Percentiles rank a stretch among this genome's conserved stretches.
Evolutionary conservation across 1,140 invertebrate species (phyloP).

Genomic region (Helicoverpa armigera): DNA sequence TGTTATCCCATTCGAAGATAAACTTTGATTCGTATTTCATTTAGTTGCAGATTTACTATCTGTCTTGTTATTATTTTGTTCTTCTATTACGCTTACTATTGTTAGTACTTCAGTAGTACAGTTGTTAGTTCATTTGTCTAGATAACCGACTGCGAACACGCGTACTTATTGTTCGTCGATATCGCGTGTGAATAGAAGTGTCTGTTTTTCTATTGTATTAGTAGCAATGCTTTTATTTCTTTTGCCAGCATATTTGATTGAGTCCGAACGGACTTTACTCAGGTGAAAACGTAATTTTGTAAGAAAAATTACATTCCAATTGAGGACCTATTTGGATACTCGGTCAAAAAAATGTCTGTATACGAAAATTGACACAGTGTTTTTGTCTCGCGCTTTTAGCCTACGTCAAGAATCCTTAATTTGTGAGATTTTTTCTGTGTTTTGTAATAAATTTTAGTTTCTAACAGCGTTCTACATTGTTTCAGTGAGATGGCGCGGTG

Average conservation of each 20-base stretch:
- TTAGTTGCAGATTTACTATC: constrained; percentile 28
- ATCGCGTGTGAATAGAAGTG: not conserved
- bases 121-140: constrained; percentile 14
- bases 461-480: constrained; percentile 54
- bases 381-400: too few species aligned
- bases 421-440: too few species aligned
- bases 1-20: not conserved
- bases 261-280: not conserved
- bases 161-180: constrained; percentile 16
- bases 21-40: constrained; percentile 15
- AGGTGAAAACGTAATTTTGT: not conserved
- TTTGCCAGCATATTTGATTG: not conserved
- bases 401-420: too few species aligned
- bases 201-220: constrained; percentile 9
- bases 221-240: not conserved
- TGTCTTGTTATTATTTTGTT: constrained; percentile 27
- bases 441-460: not conserved
- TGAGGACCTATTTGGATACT: too few species aligned
- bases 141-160: constrained; percentile 11
- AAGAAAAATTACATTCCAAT: not conserved
- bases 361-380: too few species aligned
- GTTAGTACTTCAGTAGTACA: not conserved
- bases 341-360: too few species aligned
- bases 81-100: constrained; percentile 19
- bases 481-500: constrained; percentile 84